These are phyloP conservation scores for Saccostrea echinata DNA, from an alignment of 1,140 invertebrate genomes.

Conservation along the genomic window DNA sequence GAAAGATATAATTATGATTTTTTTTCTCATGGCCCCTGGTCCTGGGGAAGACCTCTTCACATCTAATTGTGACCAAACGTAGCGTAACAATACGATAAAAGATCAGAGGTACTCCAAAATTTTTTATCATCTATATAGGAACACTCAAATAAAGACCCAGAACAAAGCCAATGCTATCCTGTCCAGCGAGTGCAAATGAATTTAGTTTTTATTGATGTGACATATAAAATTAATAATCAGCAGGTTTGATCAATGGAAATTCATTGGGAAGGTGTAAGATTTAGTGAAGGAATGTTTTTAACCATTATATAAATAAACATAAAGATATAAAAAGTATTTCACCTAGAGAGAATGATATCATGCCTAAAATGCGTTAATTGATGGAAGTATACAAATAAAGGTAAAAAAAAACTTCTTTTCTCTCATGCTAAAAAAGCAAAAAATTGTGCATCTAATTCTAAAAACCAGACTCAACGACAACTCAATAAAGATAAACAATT, in stretches of 20 bases:
- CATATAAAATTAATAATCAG: slow-evolving; percentile 33
- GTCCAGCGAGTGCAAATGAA: slow-evolving; percentile 17
- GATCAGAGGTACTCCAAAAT: slow-evolving; percentile 26
- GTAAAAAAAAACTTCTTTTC: not conserved
- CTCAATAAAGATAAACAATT: no score
- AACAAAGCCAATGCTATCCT: not conserved
- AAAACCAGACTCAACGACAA: no score
- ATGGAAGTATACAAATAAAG: not conserved
- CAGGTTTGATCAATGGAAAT: not conserved
- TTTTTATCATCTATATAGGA: slow-evolving; percentile 38
- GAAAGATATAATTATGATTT: slow-evolving; percentile 39
- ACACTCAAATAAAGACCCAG: slow-evolving; percentile 5
- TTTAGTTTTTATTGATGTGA: slow-evolving; percentile 31
- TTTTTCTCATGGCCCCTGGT: slow-evolving; percentile 29
- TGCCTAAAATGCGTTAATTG: not conserved
- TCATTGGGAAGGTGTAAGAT: not conserved
- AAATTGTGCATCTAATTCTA: no score
- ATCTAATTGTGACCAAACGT: slow-evolving; percentile 29
- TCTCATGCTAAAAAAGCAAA: not conserved
- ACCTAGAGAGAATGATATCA: not conserved
- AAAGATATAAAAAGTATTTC: not conserved
- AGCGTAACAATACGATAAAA: slow-evolving; percentile 46
- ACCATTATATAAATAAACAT: not conserved
- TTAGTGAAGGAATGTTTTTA: not conserved
- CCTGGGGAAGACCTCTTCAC: slow-evolving; percentile 12